These are phyloP conservation scores for Phoronis australis DNA, from an alignment of 2,888 invertebrate genomes.

Conservation along the genomic window DNA sequence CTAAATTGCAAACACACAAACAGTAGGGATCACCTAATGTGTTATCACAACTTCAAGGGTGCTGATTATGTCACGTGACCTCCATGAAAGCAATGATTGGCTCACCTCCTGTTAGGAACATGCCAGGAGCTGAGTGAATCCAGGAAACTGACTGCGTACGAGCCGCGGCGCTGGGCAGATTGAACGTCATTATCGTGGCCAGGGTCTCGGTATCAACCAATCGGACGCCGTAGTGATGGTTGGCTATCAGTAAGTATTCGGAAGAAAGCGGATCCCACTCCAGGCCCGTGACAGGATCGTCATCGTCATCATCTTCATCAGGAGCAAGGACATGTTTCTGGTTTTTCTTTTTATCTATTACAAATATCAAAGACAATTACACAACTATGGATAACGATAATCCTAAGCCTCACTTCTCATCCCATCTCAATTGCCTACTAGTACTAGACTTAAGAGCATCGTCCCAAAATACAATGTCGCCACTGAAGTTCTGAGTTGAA, in stretches of 20 bases:
- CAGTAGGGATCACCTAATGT: too few relatives aligned
- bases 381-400: too few relatives aligned
- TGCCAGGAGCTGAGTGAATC: slow-evolving; percentile 53
- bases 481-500: slow-evolving; percentile 3
- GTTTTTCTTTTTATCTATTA: too few relatives aligned
- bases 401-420: too few relatives aligned
- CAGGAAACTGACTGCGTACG: slow-evolving; percentile 50
- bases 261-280: slow-evolving; percentile 54
- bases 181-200: slow-evolving; percentile 41
- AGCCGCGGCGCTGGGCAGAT: slow-evolving; percentile 46
- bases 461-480: neutral
- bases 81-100: neutral
- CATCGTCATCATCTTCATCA: slow-evolving; percentile 18
- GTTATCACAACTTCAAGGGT: too few relatives aligned
- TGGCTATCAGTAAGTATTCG: slow-evolving; percentile 51
- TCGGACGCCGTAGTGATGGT: slow-evolving; percentile 36
- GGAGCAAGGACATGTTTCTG: slow-evolving; percentile 32
- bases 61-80: too few relatives aligned
- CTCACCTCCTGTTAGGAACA: slow-evolving; percentile 55
- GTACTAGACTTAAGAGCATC: slow-evolving; percentile 20
- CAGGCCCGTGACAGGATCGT: slow-evolving; percentile 41
- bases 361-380: too few relatives aligned
- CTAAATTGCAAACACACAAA: too few relatives aligned
- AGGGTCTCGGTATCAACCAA: slow-evolving; percentile 44
- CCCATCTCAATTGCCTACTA: too few relatives aligned